A percentile compares a stretch with the other conserved stretches of the same genome.
Evolutionary conservation across 1,140 invertebrate species (phyloP).

Genomic region (Sminthurinus signatus): DNA sequence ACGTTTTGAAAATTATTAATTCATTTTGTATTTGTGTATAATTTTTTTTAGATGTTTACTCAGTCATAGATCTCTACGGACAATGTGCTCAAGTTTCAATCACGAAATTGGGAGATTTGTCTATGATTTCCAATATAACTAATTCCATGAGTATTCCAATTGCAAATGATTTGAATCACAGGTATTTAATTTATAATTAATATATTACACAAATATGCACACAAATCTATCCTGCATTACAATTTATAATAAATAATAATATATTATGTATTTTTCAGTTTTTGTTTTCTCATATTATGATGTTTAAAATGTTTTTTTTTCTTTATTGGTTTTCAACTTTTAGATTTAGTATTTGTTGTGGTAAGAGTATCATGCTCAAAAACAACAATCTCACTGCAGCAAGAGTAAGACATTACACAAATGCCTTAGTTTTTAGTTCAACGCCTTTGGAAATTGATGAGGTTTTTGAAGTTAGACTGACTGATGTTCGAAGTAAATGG

Average conservation of each 20-base stretch:
- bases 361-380: conserved; percentile 63
- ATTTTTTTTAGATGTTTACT: conserved; percentile 61
- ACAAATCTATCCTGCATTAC: no score
- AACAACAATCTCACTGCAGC: conserved; percentile 61
- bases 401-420: conserved; percentile 56
- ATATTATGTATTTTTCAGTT: no score
- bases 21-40: background rate
- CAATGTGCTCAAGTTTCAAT: conserved; percentile 81
- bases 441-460: conserved; percentile 51
- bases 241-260: no score
- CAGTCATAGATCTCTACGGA: conserved; percentile 91
- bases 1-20: background rate
- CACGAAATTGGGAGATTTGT: conserved; percentile 37
- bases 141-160: conserved; percentile 40
- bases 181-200: conserved; percentile 33
- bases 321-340: conserved; percentile 19
- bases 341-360: conserved; percentile 62
- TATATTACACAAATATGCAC: conserved; percentile 20
- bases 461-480: conserved; percentile 56
- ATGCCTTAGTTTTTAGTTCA: conserved; percentile 51
- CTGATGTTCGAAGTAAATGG: conserved; percentile 58
- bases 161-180: conserved; percentile 38
- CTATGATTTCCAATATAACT: conserved; percentile 41
- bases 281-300: no score
- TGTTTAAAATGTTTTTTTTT: no score